Evolutionary conservation across 2,888 invertebrate genomes (phyloP).

Genomic region (Cyrtodaria siliqua): DNA sequence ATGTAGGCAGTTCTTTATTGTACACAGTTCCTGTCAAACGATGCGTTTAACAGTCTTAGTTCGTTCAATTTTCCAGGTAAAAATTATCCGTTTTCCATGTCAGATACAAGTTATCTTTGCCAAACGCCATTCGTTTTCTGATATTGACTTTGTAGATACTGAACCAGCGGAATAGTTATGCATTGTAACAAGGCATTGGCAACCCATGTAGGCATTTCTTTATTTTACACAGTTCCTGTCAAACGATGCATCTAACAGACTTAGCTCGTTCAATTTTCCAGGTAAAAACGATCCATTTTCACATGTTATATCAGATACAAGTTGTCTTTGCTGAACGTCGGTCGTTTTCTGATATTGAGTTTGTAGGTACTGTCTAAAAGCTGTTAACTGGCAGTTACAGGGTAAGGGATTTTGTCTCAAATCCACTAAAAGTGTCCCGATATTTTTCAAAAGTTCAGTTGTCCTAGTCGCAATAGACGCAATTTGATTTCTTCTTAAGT

Average conservation of each 20-base stretch:
- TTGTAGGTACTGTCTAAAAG: constrained; percentile 45
- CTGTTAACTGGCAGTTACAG: constrained; percentile 37
- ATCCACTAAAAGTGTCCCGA: constrained; percentile 49
- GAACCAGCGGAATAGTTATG: too few relatives aligned
- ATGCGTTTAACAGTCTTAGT: too few relatives aligned
- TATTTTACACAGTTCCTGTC: constrained; percentile 38
- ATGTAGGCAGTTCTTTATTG: too few relatives aligned
- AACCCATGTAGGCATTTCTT: too few relatives aligned
- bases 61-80: too few relatives aligned
- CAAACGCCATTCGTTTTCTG: too few relatives aligned
- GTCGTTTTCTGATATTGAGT: constrained; percentile 34
- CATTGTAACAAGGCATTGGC: too few relatives aligned
- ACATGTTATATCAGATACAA: constrained; percentile 52
- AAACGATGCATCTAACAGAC: constrained; percentile 44
- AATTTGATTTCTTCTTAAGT: constrained; percentile 49
- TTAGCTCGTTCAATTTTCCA: constrained; percentile 25
- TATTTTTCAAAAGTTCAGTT: constrained; percentile 25
- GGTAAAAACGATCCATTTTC: constrained; percentile 2
- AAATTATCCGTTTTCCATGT: too few relatives aligned
- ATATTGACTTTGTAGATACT: too few relatives aligned
- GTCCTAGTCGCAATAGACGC: constrained; percentile 22
- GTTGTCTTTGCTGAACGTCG: constrained; percentile 25
- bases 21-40: too few relatives aligned
- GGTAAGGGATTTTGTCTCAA: constrained; percentile 52
- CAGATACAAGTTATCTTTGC: too few relatives aligned